A percentile compares a stretch with the other conserved stretches of the same genome.
Conservation (phyloP, 2,113 vertebrate species). For the Apodemus sylvaticus region DNA sequence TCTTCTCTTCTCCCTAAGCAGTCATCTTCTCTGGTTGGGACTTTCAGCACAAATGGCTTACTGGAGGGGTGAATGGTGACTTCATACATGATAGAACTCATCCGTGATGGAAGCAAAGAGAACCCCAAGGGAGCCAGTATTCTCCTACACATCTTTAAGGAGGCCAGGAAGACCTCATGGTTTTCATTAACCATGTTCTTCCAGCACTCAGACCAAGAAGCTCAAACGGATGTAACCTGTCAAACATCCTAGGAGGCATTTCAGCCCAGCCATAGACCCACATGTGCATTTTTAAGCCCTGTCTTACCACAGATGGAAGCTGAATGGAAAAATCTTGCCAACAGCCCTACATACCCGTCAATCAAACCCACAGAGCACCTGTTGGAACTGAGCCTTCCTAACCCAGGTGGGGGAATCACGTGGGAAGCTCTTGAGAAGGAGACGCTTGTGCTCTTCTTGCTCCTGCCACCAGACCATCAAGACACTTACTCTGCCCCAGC, state of each 20-base stretch:
- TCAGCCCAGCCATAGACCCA: background rate
- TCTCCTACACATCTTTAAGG: background rate
- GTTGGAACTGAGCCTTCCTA: background rate
- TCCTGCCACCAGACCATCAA: slow-evolving; percentile 24
- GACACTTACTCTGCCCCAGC: background rate
- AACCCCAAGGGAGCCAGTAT: background rate
- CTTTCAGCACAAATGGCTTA: background rate
- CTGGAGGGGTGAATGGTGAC: background rate
- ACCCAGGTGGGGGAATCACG: background rate
- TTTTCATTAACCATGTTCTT: background rate
- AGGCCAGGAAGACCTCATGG: background rate
- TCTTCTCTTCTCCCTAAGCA: background rate
- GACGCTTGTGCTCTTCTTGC: background rate
- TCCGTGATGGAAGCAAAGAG: background rate
- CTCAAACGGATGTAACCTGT: background rate
- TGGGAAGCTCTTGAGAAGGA: background rate
- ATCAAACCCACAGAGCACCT: background rate
- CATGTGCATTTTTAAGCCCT: background rate
- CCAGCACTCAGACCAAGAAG: background rate
- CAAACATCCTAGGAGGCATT: background rate
- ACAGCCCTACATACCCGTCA: background rate
- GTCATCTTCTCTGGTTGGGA: background rate
- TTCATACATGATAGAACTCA: background rate
- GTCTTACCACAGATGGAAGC: background rate
- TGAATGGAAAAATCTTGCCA: slow-evolving; percentile 8